Evolutionary conservation across 2,888 invertebrate genomes (phyloP), one percentile per base, ranked within the genome.

Genomic region (Protonemura montana): DNA sequence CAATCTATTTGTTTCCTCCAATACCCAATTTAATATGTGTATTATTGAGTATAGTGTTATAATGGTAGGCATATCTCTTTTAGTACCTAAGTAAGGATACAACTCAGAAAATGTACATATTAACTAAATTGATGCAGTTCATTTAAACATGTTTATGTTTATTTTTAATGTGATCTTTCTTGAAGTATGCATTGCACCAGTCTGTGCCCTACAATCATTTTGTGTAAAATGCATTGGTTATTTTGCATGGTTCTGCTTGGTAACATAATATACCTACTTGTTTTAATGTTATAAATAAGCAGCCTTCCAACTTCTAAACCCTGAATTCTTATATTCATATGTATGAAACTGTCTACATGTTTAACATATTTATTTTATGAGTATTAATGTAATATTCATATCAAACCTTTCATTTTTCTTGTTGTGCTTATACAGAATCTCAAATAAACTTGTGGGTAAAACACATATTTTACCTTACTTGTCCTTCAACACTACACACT

Each of bases 361-460:
- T 10, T 59, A 59, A 59, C 13, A 59, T 59, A 59, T 21, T 59
- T 59, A 59, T 59, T 59, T 59, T 59, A 78, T 25, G 26, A 78
- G 78, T 78, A 78, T 78, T 59, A 2, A 78, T 78, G 59, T 59
- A 59, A 78, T 86, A 80, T 78, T 85, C 85, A 82, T 87, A 86
- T 86, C 76, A 30, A 30, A 78, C 42, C 85, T 86, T 26, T 85
- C 80, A 87, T 81, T 82, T 59, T 78, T 77, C 35, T 81, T 85
- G 85, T 85, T 76, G 85, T 83, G 77, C 80, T 29, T 59, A 42
- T 26, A 77, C 76, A 82, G 80, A 82, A 87, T 85, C 81, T 87
- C 87, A 87, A 87, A 85, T 85, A 87, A 86, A 85, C 27, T 16
- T 82, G 80, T 78, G 78, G 78, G 78, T 78, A 78, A 78, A 25